Conservation (phyloP, 2,113 vertebrate genomes). For the Neolamprologus hecqui region DNA sequence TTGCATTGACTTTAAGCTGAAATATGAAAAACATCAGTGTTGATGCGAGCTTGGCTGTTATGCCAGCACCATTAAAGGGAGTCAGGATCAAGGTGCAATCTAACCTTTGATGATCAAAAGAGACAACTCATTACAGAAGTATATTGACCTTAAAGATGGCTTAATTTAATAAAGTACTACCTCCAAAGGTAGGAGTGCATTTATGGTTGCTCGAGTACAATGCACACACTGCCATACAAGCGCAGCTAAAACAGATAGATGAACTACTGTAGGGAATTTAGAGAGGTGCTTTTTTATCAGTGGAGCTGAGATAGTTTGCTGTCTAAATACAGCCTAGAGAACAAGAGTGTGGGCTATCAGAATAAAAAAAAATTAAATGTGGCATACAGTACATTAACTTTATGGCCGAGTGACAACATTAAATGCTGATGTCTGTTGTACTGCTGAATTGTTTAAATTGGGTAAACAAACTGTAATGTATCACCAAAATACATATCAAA, state of each 20-base stretch:
- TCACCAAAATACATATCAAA: background rate
- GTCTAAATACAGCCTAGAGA: background rate
- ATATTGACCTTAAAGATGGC: conserved; percentile 71
- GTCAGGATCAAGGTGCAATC: conserved; percentile 56
- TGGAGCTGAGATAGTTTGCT: background rate
- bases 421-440: background rate
- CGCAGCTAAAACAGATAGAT: conserved; percentile 37
- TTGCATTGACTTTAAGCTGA: conserved; percentile 82
- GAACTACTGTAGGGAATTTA: conserved; percentile 5
- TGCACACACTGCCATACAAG: conserved; percentile 32
- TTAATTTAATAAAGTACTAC: conserved; percentile 68
- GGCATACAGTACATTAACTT: background rate
- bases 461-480: background rate
- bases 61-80: conserved; percentile 59
- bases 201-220: conserved; percentile 35
- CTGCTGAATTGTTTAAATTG: background rate
- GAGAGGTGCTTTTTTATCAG: background rate
- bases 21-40: conserved; percentile 78
- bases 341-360: background rate
- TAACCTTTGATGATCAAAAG: conserved; percentile 72
- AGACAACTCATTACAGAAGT: conserved; percentile 71
- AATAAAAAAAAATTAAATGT: background rate
- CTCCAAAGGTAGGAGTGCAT: conserved; percentile 45
- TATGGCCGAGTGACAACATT: background rate
- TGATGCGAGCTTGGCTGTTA: conserved; percentile 61